Evolutionary conservation across 2,113 vertebrate genomes (phyloP), one percentile per base, ranked within the genome.

Genomic region (Ailuropoda melanoleuca): DNA sequence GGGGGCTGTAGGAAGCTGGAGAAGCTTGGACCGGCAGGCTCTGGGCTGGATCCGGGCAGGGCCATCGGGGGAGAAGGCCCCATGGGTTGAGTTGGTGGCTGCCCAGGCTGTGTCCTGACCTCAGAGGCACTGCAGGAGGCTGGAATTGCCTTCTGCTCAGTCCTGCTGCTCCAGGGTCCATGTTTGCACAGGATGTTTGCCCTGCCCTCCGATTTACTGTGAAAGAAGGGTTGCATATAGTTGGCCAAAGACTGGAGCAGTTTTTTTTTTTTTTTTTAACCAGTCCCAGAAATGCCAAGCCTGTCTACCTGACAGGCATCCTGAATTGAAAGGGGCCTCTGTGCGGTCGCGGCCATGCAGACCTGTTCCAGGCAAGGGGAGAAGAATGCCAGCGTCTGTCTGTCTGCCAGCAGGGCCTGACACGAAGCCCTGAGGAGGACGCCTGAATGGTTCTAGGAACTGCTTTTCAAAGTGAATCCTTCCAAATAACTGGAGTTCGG

Each of bases 261-360:
- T 39, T 39, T 46, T 15, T 14, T 12, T 43, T 43, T 24, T 74
- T 26, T 3, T 88, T 86, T 18, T 46, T 68, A 6, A 56, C 78
- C 70, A 64, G 48, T 58, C 60, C 66, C 13, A 34, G 92, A 86
- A 50, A 64, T 77, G 46, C 60, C 13, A 1, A 37, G 26, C 46
- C 68, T 86, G 29, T 66, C 80, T 94, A 83, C 91, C 92, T 97
- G 96, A 92, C 39, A 81, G 92, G 66, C 81, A 39, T 78, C 66
- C 86, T 19, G 74, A 96, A 81, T 68, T 93, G 85, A n/a, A 37
- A 94, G 80, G 29, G 68, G 18, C 26, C 94, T 93, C 21, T 39
- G 48, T 39, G 21, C 56, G 6, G 17, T 4, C 6, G 80, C 46
- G 53, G 68, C 39, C 3, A 0, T 50, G n/a, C 55, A 23, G 34